These are phyloP conservation scores for Caiman crocodilus DNA, from an alignment of 2,797 vertebrate genomes.

Conservation along the genomic window DNA sequence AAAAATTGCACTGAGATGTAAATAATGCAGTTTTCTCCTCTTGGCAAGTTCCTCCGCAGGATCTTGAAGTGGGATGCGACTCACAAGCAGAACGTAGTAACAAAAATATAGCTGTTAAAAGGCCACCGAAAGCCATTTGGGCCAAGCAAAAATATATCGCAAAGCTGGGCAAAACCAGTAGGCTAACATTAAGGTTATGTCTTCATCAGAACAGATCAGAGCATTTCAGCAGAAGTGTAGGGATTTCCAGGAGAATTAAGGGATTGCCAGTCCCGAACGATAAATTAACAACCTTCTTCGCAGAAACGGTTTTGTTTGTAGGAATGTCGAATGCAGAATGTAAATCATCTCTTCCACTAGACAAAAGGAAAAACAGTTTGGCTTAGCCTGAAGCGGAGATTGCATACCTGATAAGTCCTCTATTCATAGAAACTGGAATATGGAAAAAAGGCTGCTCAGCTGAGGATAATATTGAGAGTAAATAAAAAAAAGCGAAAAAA, in stretches of 20 bases:
- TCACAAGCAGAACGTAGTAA: conserved; percentile 16
- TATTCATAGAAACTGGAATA: conserved; percentile 35
- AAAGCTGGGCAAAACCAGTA: neutral
- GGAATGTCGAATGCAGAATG: neutral
- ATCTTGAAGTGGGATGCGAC: conserved; percentile 23
- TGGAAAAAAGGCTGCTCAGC: neutral
- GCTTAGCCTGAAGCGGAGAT: conserved; percentile 46
- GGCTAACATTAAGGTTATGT: neutral
- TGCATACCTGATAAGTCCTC: neutral
- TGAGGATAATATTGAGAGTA: neutral
- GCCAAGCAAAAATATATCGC: neutral
- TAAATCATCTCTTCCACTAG: neutral
- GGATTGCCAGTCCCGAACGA: neutral
- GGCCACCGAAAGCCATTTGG: conserved; percentile 50
- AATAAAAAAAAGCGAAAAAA: neutral
- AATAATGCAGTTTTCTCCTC: conserved; percentile 62
- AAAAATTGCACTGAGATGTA: conserved; percentile 42
- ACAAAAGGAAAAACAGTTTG: conserved; percentile 8
- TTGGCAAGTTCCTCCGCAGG: conserved; percentile 58
- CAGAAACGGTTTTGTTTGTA: neutral
- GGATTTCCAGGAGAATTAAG: neutral
- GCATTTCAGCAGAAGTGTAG: neutral
- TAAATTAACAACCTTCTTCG: neutral
- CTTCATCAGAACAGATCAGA: neutral
- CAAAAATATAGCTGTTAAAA: conserved; percentile 33